Evolutionary conservation across 1,140 invertebrate species (phyloP).

Genomic region (Lysiphlebus fabarum): DNA sequence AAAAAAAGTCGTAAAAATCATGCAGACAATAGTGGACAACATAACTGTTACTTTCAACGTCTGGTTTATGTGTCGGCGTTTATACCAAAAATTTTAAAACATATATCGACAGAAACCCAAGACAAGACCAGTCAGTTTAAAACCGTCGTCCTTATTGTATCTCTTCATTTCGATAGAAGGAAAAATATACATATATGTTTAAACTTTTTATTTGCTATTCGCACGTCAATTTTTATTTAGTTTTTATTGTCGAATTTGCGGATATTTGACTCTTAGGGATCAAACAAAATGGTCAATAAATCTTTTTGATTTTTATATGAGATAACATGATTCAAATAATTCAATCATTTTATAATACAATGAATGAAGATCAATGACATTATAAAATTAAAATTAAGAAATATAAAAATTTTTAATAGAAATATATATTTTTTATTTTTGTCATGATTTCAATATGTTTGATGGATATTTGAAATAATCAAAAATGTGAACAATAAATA

Average conservation of each 20-base stretch:
- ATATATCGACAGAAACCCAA: constrained; percentile 13
- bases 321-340: constrained; percentile 14
- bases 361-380: neutral
- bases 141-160: constrained; percentile 17
- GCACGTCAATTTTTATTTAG: no score
- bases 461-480: no score
- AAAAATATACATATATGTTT: neutral
- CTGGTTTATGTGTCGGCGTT: constrained; percentile 9
- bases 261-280: no score
- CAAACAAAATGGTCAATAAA: neutral
- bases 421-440: no score
- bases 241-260: no score
- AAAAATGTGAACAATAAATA: no score
- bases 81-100: neutral
- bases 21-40: no score
- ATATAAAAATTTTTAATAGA: neutral
- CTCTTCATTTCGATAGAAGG: constrained; percentile 16
- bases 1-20: neutral
- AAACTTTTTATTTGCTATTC: no score
- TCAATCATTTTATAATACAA: constrained; percentile 9
- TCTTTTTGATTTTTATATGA: constrained; percentile 1
- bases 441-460: no score
- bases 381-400: constrained; percentile 8
- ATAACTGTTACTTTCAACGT: neutral
- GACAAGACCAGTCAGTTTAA: constrained; percentile 23